A percentile compares a stretch with the other conserved stretches of the same genome.
phyloP scores from a whole-genome alignment of 2,888 invertebrate species.

The Autographa gamma region DNA sequence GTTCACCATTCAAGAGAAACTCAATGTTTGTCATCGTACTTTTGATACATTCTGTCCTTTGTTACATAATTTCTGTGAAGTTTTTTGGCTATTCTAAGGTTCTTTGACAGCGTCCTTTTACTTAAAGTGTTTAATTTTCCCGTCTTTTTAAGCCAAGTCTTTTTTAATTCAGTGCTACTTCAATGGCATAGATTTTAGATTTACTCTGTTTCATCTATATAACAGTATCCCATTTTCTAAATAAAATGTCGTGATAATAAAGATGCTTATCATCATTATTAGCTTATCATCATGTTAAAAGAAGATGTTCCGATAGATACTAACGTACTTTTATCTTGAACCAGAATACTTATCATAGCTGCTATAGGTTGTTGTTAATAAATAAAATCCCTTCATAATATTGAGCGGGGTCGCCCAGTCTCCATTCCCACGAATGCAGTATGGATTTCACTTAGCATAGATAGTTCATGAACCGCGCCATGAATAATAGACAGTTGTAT shows the following conservation, averaged over 20 bases:
- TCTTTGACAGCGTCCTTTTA: constrained; percentile 14
- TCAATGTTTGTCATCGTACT: constrained; percentile 66
- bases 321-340: not conserved
- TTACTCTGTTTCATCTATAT: not conserved
- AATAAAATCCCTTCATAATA: constrained; percentile 48
- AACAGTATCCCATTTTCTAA: not conserved
- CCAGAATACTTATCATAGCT: constrained; percentile 13
- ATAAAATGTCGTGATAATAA: not conserved
- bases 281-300: not conserved
- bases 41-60: constrained; percentile 60
- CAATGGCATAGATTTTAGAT: not conserved
- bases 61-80: constrained; percentile 43
- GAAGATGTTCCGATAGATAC: not conserved
- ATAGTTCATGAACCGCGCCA: constrained; percentile 62
- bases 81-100: constrained; percentile 21
- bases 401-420: constrained; percentile 21
- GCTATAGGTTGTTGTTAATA: constrained; percentile 27
- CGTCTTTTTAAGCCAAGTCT: not conserved
- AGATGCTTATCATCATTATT: not conserved
- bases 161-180: not conserved
- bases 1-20: constrained; percentile 63
- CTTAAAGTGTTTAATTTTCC: constrained; percentile 20
- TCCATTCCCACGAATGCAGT: constrained; percentile 65
- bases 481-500: constrained; percentile 85
- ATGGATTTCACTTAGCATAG: constrained; percentile 72